Conservation (phyloP, 2,888 invertebrate genomes). For the Reticulitermes lucifugus region DNA sequence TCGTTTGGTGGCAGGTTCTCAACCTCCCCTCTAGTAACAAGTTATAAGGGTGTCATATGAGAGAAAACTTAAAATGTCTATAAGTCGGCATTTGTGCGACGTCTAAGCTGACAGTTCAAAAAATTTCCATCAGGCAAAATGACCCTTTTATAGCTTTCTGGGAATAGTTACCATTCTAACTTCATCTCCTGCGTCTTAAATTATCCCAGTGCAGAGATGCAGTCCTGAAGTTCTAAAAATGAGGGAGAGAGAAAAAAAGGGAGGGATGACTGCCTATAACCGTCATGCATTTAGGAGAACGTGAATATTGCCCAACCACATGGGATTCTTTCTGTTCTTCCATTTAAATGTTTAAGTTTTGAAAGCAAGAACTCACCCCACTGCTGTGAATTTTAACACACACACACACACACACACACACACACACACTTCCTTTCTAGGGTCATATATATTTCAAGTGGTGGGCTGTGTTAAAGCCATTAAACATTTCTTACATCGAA, state of each 20-base stretch:
- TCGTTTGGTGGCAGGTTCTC: too few relatives aligned
- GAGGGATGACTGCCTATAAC: not conserved
- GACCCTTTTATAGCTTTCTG: not conserved
- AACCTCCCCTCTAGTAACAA: too few relatives aligned
- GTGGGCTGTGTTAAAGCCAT: not conserved
- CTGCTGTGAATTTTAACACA: not conserved
- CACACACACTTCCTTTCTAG: not conserved
- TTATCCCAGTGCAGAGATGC: not conserved
- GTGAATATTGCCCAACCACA: not conserved
- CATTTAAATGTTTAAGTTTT: not conserved
- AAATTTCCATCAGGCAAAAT: not conserved
- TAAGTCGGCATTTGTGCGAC: too few relatives aligned
- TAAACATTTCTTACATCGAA: not conserved
- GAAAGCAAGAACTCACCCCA: not conserved
- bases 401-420: not conserved
- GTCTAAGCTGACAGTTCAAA: too few relatives aligned
- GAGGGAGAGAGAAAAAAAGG: not conserved
- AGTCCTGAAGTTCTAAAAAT: not conserved
- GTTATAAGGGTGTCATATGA: too few relatives aligned
- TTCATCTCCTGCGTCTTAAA: not conserved
- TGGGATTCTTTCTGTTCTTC: not conserved
- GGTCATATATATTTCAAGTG: not conserved
- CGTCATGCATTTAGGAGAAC: not conserved
- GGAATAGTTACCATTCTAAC: slow-evolving; percentile 5
- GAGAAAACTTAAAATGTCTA: too few relatives aligned